These are phyloP conservation scores for Cheilosia variabilis DNA, from an alignment of 2,888 invertebrate species.

Conservation along the genomic window DNA sequence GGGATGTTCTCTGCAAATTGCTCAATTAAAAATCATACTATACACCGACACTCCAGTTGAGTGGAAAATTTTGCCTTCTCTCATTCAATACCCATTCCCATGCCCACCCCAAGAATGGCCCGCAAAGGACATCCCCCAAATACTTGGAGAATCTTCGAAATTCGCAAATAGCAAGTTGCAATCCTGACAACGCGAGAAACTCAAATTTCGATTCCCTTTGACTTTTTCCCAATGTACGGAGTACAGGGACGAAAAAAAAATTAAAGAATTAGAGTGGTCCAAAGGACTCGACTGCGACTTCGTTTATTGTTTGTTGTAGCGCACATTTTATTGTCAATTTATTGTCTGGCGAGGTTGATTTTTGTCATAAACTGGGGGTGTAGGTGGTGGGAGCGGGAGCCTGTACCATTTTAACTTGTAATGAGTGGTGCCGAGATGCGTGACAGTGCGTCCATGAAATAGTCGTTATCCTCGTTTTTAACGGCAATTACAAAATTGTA, in stretches of 20 bases:
- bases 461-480: conserved; percentile 71
- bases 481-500: conserved; percentile 75
- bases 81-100: not conserved
- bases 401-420: conserved; percentile 61
- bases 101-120: not conserved
- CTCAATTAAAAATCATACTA: conserved; percentile 74
- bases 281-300: conserved; percentile 58
- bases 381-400: not conserved
- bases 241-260: conserved; percentile 5
- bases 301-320: conserved; percentile 66
- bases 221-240: conserved; percentile 17
- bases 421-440: conserved; percentile 60
- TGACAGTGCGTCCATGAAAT: conserved; percentile 73
- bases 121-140: conserved; percentile 20
- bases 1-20: conserved; percentile 71
- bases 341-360: conserved; percentile 68
- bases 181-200: conserved; percentile 23
- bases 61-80: conserved; percentile 14
- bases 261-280: conserved; percentile 65
- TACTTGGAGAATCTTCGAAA: conserved; percentile 9
- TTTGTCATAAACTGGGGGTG: conserved; percentile 20
- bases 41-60: conserved; percentile 41
- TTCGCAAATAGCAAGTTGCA: conserved; percentile 45
- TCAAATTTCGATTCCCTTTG: conserved; percentile 26
- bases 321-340: conserved; percentile 74